Percentiles rank a stretch among this genome's conserved stretches.
These are phyloP conservation scores for Ceyx melanurus DNA, from an alignment of 2,113 vertebrate species.

Conservation along the genomic window DNA sequence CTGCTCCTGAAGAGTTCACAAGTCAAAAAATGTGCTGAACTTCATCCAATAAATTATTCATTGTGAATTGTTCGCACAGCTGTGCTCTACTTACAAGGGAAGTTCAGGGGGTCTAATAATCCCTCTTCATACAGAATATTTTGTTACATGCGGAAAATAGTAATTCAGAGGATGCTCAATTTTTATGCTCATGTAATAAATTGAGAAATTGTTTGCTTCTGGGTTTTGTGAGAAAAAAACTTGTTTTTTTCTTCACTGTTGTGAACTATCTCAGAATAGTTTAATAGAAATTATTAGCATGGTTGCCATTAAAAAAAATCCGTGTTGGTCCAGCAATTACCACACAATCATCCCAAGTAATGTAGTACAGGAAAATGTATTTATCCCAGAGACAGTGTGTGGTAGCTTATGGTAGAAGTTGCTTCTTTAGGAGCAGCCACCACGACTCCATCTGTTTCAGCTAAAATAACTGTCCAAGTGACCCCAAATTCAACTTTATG, in stretches of 20 bases:
- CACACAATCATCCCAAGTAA: background rate
- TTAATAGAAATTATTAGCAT: background rate
- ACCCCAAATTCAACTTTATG: conserved; percentile 72
- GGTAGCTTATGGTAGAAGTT: conserved; percentile 35
- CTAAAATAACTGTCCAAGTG: conserved; percentile 69
- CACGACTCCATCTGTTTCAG: conserved; percentile 67
- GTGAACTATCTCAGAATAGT: background rate
- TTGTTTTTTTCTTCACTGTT: background rate
- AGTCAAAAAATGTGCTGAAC: conserved; percentile 26
- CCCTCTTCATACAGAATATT: conserved; percentile 33
- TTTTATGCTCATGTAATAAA: conserved; percentile 9
- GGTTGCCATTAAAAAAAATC: background rate
- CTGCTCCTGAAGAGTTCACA: background rate
- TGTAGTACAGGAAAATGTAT: conserved; percentile 20
- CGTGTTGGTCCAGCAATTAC: background rate
- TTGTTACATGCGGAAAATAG: background rate
- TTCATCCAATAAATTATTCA: conserved; percentile 48
- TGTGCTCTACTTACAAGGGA: conserved; percentile 41
- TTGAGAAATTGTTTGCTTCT: conserved; percentile 14
- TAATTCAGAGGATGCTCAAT: conserved; percentile 6
- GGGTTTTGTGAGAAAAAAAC: background rate
- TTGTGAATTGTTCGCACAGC: conserved; percentile 32
- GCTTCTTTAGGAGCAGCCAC: conserved; percentile 56
- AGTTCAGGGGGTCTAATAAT: conserved; percentile 42
- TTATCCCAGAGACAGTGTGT: conserved; percentile 31